Percentiles rank a stretch among this genome's conserved stretches.
Evolutionary conservation across 2,113 vertebrate species (phyloP).

Genomic region (Paraplagusia blochii): DNA sequence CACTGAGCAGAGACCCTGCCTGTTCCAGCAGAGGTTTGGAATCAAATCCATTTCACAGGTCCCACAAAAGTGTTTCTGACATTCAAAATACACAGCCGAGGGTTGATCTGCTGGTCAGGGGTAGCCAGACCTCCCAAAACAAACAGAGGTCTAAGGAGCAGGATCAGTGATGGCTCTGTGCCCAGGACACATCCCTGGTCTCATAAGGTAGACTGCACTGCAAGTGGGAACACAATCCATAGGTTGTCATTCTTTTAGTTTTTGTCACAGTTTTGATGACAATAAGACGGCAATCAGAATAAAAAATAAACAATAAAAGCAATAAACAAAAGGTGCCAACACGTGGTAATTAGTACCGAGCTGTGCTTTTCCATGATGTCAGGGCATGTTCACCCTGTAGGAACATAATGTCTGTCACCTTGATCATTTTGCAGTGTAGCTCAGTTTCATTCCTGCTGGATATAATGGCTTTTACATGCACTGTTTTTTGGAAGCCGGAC

Average conservation of each 20-base stretch:
- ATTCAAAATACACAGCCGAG: conserved; percentile 70
- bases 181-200: conserved; percentile 60
- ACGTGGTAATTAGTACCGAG: conserved; percentile 48
- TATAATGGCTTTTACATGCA: conserved; percentile 73
- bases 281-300: no score
- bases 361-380: conserved; percentile 60
- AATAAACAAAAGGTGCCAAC: conserved; percentile 39
- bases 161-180: conserved; percentile 62
- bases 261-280: no score
- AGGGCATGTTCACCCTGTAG: conserved; percentile 45
- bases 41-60: conserved; percentile 66
- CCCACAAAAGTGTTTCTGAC: conserved; percentile 71
- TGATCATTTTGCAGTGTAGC: conserved; percentile 58
- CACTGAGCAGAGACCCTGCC: conserved; percentile 62
- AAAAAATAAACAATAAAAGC: conserved; percentile 18
- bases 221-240: conserved; percentile 47
- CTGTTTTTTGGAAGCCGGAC: conserved; percentile 58
- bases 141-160: conserved; percentile 69
- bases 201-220: conserved; percentile 40
- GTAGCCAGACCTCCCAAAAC: conserved; percentile 70
- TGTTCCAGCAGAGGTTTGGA: conserved; percentile 45
- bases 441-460: conserved; percentile 65
- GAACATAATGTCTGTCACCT: conserved; percentile 65
- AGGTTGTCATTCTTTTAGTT: neutral
- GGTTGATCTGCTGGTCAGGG: conserved; percentile 70